These are phyloP conservation scores for Bombyx mandarina DNA, from an alignment of 1,140 invertebrate species.

Conservation along the genomic window DNA sequence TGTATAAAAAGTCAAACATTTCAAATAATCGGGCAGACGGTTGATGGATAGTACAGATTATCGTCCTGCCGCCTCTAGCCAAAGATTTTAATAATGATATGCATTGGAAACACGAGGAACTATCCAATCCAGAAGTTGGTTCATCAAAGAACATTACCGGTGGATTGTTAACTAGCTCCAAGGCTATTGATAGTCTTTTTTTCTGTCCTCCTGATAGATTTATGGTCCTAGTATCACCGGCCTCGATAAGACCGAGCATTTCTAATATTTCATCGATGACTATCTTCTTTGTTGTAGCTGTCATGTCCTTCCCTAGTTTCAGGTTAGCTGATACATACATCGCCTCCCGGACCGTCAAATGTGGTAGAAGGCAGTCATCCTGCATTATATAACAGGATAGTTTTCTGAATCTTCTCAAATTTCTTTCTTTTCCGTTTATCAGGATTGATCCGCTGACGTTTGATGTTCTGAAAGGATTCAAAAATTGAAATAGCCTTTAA, in stretches of 20 bases:
- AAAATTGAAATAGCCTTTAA: neutral
- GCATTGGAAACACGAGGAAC: constrained; percentile 93
- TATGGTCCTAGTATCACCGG: constrained; percentile 82
- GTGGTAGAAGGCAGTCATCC: constrained; percentile 90
- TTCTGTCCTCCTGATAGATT: constrained; percentile 93
- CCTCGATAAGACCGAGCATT: constrained; percentile 79
- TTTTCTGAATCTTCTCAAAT: constrained; percentile 89
- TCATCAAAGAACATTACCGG: constrained; percentile 98
- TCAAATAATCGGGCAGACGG: constrained; percentile 95
- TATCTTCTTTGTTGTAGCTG: constrained; percentile 80
- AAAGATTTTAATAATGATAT: constrained; percentile 85
- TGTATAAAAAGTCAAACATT: constrained; percentile 94
- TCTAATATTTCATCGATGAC: constrained; percentile 89
- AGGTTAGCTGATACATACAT: constrained; percentile 94
- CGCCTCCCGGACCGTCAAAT: constrained; percentile 90
- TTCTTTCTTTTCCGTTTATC: constrained; percentile 89
- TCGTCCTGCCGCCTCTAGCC: constrained; percentile 86
- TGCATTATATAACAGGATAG: constrained; percentile 98
- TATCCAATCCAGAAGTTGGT: constrained; percentile 95
- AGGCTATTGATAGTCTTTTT: constrained; percentile 91
- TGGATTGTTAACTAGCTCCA: constrained; percentile 90
- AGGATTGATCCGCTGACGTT: constrained; percentile 83
- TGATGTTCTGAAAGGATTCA: constrained; percentile 75
- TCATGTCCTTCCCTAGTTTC: constrained; percentile 88
- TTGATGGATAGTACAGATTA: constrained; percentile 98